Evolutionary conservation across 1,140 invertebrate genomes (phyloP).

Genomic region (Pararge aegeria): DNA sequence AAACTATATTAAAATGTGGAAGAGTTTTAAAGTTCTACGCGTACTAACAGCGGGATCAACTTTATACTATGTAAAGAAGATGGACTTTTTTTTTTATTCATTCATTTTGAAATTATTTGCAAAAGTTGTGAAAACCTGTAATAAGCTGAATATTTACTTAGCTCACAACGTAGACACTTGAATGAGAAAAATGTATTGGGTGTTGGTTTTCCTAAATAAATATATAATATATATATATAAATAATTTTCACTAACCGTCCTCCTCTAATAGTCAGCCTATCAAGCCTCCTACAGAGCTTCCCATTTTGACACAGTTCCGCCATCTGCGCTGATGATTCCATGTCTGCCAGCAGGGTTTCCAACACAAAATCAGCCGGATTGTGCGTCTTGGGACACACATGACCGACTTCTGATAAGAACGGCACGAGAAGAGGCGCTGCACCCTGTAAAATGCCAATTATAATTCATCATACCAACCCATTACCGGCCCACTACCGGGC

Average conservation of each 20-base stretch:
- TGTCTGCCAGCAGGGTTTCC: conserved; percentile 53
- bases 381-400: conserved; percentile 68
- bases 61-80: too few relatives aligned
- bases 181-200: too few relatives aligned
- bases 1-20: too few relatives aligned
- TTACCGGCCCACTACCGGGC: too few relatives aligned
- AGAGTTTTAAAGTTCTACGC: too few relatives aligned
- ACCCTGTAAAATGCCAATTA: conserved; percentile 44
- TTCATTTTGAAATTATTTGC: too few relatives aligned
- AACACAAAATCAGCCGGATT: conserved; percentile 74
- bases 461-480: neutral
- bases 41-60: too few relatives aligned
- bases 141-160: too few relatives aligned
- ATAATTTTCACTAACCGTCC: conserved; percentile 44
- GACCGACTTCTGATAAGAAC: conserved; percentile 56
- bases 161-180: too few relatives aligned
- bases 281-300: conserved; percentile 53
- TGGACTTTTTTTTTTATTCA: too few relatives aligned
- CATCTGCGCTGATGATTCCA: conserved; percentile 52
- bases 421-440: conserved; percentile 65
- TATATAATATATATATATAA: neutral
- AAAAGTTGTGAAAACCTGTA: too few relatives aligned
- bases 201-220: too few relatives aligned
- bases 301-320: conserved; percentile 70
- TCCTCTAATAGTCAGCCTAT: conserved; percentile 53